Base-by-base conservation (phyloP, 2,797 vertebrate genomes). In the Luscinia luscinia region DNA sequence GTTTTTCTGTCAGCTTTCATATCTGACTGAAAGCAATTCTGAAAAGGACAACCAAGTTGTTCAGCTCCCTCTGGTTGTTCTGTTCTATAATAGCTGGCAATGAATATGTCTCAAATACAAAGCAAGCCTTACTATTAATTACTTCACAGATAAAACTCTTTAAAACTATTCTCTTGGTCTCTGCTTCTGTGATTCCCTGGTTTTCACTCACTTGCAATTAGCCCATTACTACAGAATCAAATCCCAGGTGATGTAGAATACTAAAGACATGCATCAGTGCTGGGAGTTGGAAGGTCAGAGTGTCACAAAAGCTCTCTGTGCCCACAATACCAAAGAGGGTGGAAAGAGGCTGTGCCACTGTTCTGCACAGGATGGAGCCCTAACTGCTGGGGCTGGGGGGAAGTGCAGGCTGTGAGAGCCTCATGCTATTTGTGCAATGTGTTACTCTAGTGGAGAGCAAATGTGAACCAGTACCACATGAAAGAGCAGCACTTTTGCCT, bases 1-100 rank as follows among this genome's bases (percentile, higher is more conserved):
- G 59, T 41, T 81, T 94, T 93, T 94, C 69, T 84, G 43, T 90
- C 62, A 91, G 80, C 55, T 94, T 84, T 91, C 55, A 93, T 69
- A 94, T 76, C 54, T 59, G 40, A 75, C 76, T 91, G 69, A 93
- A 88, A 72, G 68, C 51, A 86, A 75, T 66, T 73, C 77, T 86
- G 48, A 91, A 68, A 11, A 76, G 69, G 73, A 96, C 83, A 94
- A 73, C 73, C 62, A 76, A 81, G 76, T 75, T 82, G 72, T 91
- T 94, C 93, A 94, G 85, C 48, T 93, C 51, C 26, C 48, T 88
- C 73, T 61, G 24, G 58, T 63, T 84, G 20, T 69, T 86, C 41
- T 45, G 18, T 36, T 91, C 45, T 48, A n/a, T 19, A 81, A 48
- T 27, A 90, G 73, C 48, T 88, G 45, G 26, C 55, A 86, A 75